These are phyloP conservation scores for Leucoraja ocellata DNA, from an alignment of 2,797 vertebrate genomes.

Conservation along the genomic window DNA sequence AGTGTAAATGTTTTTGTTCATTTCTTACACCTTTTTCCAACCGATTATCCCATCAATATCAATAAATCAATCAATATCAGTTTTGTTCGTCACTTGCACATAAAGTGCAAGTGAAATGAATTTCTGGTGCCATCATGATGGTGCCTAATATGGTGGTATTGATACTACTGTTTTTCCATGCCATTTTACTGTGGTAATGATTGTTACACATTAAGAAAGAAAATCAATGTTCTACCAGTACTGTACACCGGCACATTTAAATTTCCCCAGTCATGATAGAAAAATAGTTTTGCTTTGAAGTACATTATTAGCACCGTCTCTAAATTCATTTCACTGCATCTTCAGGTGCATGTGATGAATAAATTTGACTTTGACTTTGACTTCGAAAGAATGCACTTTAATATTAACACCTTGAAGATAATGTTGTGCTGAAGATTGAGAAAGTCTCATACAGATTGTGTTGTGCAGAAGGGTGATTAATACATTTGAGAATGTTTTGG, in stretches of 20 bases:
- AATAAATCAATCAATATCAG: too few relatives aligned
- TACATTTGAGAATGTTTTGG: too few relatives aligned
- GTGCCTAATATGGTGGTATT: background rate
- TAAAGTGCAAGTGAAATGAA: too few relatives aligned
- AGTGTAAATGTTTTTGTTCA: too few relatives aligned
- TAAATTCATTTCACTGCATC: too few relatives aligned
- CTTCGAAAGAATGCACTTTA: background rate
- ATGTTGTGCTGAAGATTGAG: background rate
- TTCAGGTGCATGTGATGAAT: too few relatives aligned
- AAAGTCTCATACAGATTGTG: background rate
- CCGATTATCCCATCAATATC: background rate
- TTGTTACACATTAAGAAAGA: background rate
- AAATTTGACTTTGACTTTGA: background rate
- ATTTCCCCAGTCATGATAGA: background rate
- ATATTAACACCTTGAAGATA: background rate
- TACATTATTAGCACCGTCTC: background rate
- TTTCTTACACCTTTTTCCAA: background rate
- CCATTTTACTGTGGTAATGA: background rate
- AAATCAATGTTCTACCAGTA: background rate
- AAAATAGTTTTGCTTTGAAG: background rate
- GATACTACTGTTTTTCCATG: background rate
- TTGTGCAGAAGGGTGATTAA: too few relatives aligned
- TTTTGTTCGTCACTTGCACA: too few relatives aligned
- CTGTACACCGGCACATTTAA: background rate
- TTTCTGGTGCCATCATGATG: background rate